These are phyloP conservation scores for Heliconius hermathena DNA, from an alignment of 1,140 invertebrate species.

Conservation along the genomic window DNA sequence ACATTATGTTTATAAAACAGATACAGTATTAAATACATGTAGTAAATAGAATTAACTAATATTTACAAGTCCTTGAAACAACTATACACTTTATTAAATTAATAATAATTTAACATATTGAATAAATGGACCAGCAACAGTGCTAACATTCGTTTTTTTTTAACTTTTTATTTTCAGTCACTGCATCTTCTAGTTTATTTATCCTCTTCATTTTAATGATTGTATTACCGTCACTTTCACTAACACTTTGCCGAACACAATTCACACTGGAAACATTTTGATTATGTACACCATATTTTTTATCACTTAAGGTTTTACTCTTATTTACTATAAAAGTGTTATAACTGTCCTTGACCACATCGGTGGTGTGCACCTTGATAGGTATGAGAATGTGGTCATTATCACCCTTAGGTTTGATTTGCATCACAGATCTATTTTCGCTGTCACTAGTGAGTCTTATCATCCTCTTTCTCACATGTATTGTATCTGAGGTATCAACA, in stretches of 20 bases:
- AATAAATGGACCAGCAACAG: slow-evolving; percentile 63
- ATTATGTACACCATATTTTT: slow-evolving; percentile 79
- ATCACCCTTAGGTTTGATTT: slow-evolving; percentile 69
- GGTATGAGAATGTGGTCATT: slow-evolving; percentile 73
- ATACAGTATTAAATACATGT: slow-evolving; percentile 77
- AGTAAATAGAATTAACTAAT: slow-evolving; percentile 71
- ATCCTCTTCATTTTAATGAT: slow-evolving; percentile 71
- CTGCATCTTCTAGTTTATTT: slow-evolving; percentile 69
- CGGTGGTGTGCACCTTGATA: slow-evolving; percentile 63
- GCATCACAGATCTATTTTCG: slow-evolving; percentile 73
- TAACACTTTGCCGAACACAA: slow-evolving; percentile 69
- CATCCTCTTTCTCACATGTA: slow-evolving; percentile 69
- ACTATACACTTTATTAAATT: slow-evolving; percentile 76
- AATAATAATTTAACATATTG: slow-evolving; percentile 76
- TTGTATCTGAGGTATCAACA: slow-evolving; percentile 65
- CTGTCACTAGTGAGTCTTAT: slow-evolving; percentile 71
- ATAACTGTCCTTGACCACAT: slow-evolving; percentile 77
- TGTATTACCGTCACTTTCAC: slow-evolving; percentile 69
- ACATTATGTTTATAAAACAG: slow-evolving; percentile 76
- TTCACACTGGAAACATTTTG: slow-evolving; percentile 75
- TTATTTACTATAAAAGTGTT: slow-evolving; percentile 76
- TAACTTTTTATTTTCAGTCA: slow-evolving; percentile 75
- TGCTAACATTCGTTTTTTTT: slow-evolving; percentile 78
- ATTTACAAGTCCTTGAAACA: slow-evolving; percentile 74
- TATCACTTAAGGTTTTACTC: slow-evolving; percentile 73